A percentile compares a stretch with the other conserved stretches of the same genome.
These are phyloP conservation scores for Numenius phaeopus DNA, from an alignment of 2,797 vertebrate species.

Conservation along the genomic window DNA sequence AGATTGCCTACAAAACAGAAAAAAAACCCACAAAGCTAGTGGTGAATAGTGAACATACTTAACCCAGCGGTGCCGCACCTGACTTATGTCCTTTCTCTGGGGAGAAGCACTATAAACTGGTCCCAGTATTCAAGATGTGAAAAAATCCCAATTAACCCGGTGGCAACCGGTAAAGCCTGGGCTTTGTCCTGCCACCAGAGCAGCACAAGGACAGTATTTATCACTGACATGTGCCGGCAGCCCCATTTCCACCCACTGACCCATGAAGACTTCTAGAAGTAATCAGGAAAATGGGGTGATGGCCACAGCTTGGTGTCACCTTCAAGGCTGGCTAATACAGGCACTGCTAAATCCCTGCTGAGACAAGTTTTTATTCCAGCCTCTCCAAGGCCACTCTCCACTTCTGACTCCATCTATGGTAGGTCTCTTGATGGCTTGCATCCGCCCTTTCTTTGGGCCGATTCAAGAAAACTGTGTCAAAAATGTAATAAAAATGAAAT, in stretches of 20 bases:
- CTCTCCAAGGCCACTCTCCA: background rate
- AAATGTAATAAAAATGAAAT: background rate
- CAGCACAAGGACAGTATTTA: background rate
- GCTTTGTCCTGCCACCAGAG: background rate
- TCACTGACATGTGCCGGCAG: background rate
- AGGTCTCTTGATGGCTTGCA: background rate
- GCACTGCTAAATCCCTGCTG: background rate
- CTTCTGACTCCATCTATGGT: rapidly evolving
- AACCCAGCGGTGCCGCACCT: too few species aligned
- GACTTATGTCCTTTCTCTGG: background rate
- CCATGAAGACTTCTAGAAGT: background rate
- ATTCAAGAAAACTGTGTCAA: background rate
- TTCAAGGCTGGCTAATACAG: background rate
- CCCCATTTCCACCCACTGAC: background rate
- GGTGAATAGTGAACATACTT: background rate
- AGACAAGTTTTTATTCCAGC: background rate
- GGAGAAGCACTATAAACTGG: background rate
- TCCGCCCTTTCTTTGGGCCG: background rate
- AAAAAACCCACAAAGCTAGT: rapidly evolving
- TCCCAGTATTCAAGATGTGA: background rate
- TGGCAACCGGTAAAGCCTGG: background rate
- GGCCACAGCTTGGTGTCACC: background rate
- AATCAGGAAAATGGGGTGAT: background rate
- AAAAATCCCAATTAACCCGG: background rate
- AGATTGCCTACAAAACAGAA: background rate